Conservation (phyloP, 2,888 invertebrate genomes). For the Bugula neritina region DNA sequence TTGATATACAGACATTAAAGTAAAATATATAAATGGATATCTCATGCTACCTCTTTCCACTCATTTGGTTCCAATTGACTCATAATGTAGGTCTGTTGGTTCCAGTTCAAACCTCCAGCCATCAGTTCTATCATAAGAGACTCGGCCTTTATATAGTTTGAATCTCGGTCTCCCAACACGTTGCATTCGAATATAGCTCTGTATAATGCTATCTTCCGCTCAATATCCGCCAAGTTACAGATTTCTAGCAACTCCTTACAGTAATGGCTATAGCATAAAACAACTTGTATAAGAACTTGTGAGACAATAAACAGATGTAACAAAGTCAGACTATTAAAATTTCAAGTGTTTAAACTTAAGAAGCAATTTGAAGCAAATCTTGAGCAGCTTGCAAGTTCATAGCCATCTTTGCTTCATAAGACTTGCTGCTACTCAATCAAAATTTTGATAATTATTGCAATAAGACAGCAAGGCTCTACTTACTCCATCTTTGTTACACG, state of each 20-base stretch:
- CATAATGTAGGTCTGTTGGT: constrained; percentile 50
- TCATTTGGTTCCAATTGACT: constrained; percentile 45
- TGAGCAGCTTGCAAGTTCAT: no score
- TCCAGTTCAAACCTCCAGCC: constrained; percentile 51
- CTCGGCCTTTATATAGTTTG: constrained; percentile 50
- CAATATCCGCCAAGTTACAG: constrained; percentile 47
- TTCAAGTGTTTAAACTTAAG: no score
- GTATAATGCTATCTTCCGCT: constrained; percentile 50
- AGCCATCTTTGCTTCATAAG: no score
- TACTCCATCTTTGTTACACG: constrained; percentile 52
- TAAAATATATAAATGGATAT: no score
- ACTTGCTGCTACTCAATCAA: no score
- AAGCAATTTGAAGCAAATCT: no score
- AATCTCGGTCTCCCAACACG: constrained; percentile 42
- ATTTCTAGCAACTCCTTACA: constrained; percentile 49
- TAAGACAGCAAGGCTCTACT: no score
- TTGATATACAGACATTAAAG: no score
- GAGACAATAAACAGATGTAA: no score
- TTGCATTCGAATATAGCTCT: constrained; percentile 50
- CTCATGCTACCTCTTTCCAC: constrained; percentile 49
- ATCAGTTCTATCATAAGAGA: constrained; percentile 49
- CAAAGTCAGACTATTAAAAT: no score
- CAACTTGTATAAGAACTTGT: no score
- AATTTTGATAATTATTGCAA: no score
- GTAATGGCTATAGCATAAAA: constrained; percentile 43